Percentiles rank a stretch among this genome's conserved stretches.
phyloP scores from a whole-genome alignment of 2,888 invertebrate species.

The Melolontha melolontha region DNA sequence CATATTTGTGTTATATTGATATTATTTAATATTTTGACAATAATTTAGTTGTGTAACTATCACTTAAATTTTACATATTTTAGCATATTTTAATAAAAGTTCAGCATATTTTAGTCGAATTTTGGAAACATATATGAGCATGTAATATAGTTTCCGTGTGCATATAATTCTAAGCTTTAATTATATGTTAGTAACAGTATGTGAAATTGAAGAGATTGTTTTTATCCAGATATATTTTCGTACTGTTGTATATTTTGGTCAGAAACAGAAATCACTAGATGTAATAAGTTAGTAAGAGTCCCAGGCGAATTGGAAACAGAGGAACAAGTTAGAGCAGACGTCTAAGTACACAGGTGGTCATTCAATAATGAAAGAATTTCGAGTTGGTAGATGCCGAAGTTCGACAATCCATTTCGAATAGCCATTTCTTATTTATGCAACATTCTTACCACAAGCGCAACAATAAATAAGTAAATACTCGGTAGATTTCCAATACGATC shows the following conservation, averaged over 20 bases:
- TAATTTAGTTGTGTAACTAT: too few relatives aligned
- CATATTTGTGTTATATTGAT: too few relatives aligned
- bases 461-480: slow-evolving; percentile 49
- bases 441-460: slow-evolving; percentile 48
- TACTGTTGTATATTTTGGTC: slow-evolving; percentile 5
- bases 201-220: too few relatives aligned
- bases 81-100: too few relatives aligned
- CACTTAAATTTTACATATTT: too few relatives aligned
- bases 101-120: too few relatives aligned
- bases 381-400: slow-evolving; percentile 43
- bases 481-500: slow-evolving; percentile 34
- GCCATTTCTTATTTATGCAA: slow-evolving; percentile 52
- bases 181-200: too few relatives aligned
- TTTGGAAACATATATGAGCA: too few relatives aligned
- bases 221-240: not conserved
- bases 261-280: slow-evolving; percentile 29
- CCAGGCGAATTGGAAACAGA: slow-evolving; percentile 21
- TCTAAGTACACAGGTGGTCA: slow-evolving; percentile 52
- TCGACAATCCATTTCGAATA: slow-evolving; percentile 50
- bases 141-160: too few relatives aligned
- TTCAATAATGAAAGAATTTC: slow-evolving; percentile 52
- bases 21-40: too few relatives aligned
- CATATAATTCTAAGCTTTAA: too few relatives aligned
- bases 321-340: slow-evolving; percentile 40
- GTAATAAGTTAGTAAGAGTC: slow-evolving; percentile 39